These are phyloP conservation scores for Chrysomela aeneicollis DNA, from an alignment of 2,888 invertebrate species.

Conservation along the genomic window DNA sequence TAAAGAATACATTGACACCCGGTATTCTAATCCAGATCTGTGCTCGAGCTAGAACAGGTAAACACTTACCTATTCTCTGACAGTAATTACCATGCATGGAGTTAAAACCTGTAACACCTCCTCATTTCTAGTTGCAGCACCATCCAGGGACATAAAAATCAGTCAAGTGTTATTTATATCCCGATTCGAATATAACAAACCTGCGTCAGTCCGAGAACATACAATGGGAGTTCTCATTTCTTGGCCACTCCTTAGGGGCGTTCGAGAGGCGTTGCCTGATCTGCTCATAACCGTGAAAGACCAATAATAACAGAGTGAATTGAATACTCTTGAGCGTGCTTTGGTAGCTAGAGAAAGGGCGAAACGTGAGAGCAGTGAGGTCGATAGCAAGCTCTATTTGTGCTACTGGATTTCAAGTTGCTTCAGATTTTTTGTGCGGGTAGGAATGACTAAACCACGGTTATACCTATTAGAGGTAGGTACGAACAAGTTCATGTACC, in stretches of 20 bases:
- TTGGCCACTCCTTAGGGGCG: slow-evolving; percentile 39
- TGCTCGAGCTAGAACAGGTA: not conserved
- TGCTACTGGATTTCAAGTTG: slow-evolving; percentile 33
- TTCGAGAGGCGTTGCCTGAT: slow-evolving; percentile 48
- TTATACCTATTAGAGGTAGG: too few relatives aligned
- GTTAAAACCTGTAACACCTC: not conserved
- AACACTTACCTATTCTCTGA: not conserved
- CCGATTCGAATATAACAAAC: slow-evolving; percentile 50
- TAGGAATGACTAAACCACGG: not conserved
- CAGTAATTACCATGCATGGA: too few relatives aligned
- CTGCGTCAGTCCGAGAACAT: slow-evolving; percentile 13
- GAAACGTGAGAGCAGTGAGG: slow-evolving; percentile 29
- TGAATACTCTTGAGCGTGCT: slow-evolving; percentile 22
- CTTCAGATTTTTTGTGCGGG: slow-evolving; percentile 20
- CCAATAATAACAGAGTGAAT: slow-evolving; percentile 49
- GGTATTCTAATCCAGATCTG: too few relatives aligned
- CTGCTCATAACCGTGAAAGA: slow-evolving; percentile 36
- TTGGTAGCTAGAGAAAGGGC: slow-evolving; percentile 26
- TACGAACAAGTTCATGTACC: slow-evolving; percentile 6
- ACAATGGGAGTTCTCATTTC: slow-evolving; percentile 25
- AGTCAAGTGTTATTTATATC: slow-evolving; percentile 49
- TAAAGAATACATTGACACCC: too few relatives aligned
- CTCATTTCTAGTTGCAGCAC: slow-evolving; percentile 1
- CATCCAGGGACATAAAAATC: slow-evolving; percentile 42
- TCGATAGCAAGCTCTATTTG: slow-evolving; percentile 22